Evolutionary conservation across 2,113 vertebrate genomes (phyloP).

Genomic region (Psittacula cyanocephala): DNA sequence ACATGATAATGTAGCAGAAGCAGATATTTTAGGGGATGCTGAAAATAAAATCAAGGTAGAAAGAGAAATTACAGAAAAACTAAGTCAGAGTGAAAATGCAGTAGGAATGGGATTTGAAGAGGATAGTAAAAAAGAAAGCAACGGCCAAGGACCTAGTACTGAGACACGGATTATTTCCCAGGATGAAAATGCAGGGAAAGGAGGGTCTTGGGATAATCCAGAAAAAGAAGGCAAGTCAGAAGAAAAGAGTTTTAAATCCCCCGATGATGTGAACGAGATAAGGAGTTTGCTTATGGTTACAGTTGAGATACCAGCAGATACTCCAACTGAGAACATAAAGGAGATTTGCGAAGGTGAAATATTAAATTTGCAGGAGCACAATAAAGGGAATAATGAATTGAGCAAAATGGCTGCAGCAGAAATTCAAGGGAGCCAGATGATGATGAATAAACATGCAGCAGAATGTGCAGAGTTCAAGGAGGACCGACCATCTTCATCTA

Average conservation of each 20-base stretch:
- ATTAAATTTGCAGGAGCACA: constrained; percentile 13
- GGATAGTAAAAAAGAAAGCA: background rate
- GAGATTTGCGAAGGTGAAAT: background rate
- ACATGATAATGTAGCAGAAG: background rate
- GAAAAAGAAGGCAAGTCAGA: background rate
- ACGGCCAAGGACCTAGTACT: background rate
- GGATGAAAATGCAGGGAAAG: background rate
- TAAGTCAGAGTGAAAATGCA: background rate
- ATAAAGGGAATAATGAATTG: background rate
- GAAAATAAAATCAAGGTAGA: background rate
- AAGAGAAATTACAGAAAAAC: background rate
- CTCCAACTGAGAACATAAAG: background rate
- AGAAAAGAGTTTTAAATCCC: background rate
- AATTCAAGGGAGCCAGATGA: background rate
- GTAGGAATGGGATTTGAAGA: background rate
- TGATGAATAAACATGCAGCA: background rate
- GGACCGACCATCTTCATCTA: background rate
- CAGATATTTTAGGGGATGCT: background rate
- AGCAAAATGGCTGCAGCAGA: background rate
- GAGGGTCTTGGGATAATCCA: background rate
- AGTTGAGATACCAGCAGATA: constrained; percentile 37
- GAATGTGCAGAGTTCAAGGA: background rate
- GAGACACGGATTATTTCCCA: background rate
- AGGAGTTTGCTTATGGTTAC: constrained; percentile 61
- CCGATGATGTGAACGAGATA: constrained; percentile 67